Conservation (phyloP, 2,797 vertebrate species). For the Mallotus villosus region DNA sequence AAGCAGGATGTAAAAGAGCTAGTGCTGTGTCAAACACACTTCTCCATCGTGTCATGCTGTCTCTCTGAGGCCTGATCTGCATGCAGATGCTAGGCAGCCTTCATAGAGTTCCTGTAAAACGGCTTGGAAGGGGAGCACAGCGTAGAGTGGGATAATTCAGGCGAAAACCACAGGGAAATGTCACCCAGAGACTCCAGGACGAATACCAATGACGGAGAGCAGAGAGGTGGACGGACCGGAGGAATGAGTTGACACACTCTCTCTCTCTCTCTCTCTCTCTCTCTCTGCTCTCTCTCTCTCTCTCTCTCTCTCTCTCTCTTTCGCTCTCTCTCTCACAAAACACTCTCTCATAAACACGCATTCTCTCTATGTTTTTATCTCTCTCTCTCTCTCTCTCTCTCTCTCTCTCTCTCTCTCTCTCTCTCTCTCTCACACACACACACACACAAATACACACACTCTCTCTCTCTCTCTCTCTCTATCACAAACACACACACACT, state of each 20-base stretch:
- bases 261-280: too few species aligned
- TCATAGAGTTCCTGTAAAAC: slow-evolving; percentile 42
- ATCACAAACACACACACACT: background rate
- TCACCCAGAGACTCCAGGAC: slow-evolving; percentile 50
- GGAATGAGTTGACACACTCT: too few species aligned
- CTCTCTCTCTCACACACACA: slow-evolving; percentile 16
- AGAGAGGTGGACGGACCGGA: slow-evolving; percentile 8
- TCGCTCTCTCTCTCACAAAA: too few species aligned
- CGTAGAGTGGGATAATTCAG: slow-evolving; percentile 54
- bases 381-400: background rate
- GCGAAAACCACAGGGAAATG: slow-evolving; percentile 58
- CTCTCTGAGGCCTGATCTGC: slow-evolving; percentile 41
- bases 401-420: too few species aligned
- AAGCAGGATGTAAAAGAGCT: background rate
- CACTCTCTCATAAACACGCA: too few species aligned
- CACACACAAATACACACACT: too few species aligned
- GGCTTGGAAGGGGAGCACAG: slow-evolving; percentile 38
- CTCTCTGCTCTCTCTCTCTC: too few species aligned
- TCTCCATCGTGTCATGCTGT: slow-evolving; percentile 47
- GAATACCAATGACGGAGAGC: slow-evolving; percentile 46
- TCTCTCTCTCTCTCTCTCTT: too few species aligned
- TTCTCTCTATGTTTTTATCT: too few species aligned
- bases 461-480: background rate
- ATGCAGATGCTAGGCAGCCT: slow-evolving; percentile 48
- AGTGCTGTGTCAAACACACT: slow-evolving; percentile 23